Evolutionary conservation across 2,888 invertebrate genomes (phyloP).

Genomic region (Lasioglossum vierecki): DNA sequence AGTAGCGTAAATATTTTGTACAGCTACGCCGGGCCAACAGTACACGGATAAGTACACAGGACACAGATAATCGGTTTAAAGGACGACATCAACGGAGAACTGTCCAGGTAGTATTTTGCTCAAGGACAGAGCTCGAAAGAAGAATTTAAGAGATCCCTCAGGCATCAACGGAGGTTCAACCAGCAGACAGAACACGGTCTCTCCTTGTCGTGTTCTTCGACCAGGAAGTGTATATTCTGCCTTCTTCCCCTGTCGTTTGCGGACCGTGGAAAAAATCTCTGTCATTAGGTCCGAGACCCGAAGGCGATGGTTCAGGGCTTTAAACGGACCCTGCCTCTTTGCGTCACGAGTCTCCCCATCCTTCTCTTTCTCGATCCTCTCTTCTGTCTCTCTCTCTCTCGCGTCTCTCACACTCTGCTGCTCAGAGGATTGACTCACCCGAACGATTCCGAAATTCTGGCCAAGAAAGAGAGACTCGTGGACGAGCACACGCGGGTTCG

Average conservation of each 20-base stretch:
- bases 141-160: background rate
- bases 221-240: conserved; percentile 34
- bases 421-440: conserved; percentile 37
- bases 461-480: conserved; percentile 14
- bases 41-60: too few relatives aligned
- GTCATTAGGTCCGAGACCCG: conserved; percentile 35
- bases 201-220: background rate
- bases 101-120: background rate
- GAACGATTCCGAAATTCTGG: conserved; percentile 50
- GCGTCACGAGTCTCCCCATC: conserved; percentile 28
- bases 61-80: background rate
- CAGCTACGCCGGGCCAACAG: background rate
- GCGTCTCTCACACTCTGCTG: conserved; percentile 41
- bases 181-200: background rate
- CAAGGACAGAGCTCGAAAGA: background rate
- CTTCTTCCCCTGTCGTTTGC: background rate
- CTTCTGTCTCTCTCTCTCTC: conserved; percentile 40
- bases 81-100: background rate
- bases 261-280: background rate
- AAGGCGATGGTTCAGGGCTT: conserved; percentile 41
- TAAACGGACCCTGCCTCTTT: conserved; percentile 49
- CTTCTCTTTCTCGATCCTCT: conserved; percentile 50
- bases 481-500: conserved; percentile 2
- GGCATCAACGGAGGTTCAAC: background rate
- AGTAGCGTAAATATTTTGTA: background rate